phyloP scores from a whole-genome alignment of 2,888 invertebrate species.

The Catocala sponsa region DNA sequence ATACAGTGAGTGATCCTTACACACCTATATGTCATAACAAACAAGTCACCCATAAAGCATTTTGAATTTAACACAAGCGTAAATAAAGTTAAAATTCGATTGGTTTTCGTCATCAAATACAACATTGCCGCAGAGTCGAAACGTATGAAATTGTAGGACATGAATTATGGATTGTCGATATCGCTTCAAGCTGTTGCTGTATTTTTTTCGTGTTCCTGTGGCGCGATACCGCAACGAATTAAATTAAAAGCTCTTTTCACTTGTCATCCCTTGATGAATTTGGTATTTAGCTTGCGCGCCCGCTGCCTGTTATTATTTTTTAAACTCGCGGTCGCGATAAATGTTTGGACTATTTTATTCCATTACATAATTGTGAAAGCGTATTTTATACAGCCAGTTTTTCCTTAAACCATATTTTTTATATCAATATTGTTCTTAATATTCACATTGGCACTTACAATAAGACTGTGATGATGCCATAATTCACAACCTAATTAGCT shows the following conservation, averaged over 20 bases:
- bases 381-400: slow-evolving; percentile 1
- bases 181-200: slow-evolving; percentile 87
- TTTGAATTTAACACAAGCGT: slow-evolving; percentile 55
- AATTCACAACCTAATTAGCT: too few relatives aligned
- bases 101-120: slow-evolving; percentile 60
- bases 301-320: slow-evolving; percentile 65
- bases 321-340: slow-evolving; percentile 30
- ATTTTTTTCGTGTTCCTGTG: slow-evolving; percentile 83
- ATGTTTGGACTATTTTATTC: slow-evolving; percentile 26
- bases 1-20: slow-evolving; percentile 74
- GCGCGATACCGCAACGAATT: slow-evolving; percentile 87
- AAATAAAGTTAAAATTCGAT: slow-evolving; percentile 68
- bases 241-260: slow-evolving; percentile 88
- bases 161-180: slow-evolving; percentile 89
- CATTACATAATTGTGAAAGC: slow-evolving; percentile 10
- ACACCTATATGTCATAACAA: slow-evolving; percentile 60
- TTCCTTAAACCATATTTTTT: not conserved
- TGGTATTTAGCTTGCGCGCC: slow-evolving; percentile 75
- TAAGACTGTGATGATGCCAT: too few relatives aligned
- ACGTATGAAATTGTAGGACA: slow-evolving; percentile 87
- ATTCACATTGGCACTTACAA: too few relatives aligned
- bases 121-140: slow-evolving; percentile 62
- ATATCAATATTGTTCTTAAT: too few relatives aligned
- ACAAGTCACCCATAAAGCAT: slow-evolving; percentile 36
- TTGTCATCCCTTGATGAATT: slow-evolving; percentile 87